Base-by-base conservation (phyloP, 2,888 invertebrate species). In the Pammene aurita region DNA sequence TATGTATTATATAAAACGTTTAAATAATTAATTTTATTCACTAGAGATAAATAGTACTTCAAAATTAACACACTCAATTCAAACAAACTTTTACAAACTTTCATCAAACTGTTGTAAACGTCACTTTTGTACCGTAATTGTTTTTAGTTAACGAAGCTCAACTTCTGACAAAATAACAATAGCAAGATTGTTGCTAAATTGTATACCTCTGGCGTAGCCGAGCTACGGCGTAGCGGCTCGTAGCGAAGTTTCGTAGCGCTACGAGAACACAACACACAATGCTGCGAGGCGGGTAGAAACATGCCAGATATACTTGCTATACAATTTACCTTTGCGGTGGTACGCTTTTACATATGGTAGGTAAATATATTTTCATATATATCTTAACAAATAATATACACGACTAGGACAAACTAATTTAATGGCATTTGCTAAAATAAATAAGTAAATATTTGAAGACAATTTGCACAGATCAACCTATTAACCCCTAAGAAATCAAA, bases 211-310 rank as follows among this genome's bases (percentile, higher is more conserved):
- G 38, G 61, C 62, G 62, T 52, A 62, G 62, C 62, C 16, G 50
- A 10, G 50, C 62, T 52, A 62, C 62, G 62, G 38, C 50, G 62
- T 62, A 62, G 62, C 26, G 26, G 35, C 38, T 62, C 38, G 62
- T 62, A 52, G 62, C 18, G 11, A 61, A 61, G 61, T 61, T 61
- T 50, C 38, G 61, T 61, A 61, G 50, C 52, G 62, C 62, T 62
- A 62, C 41, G 62, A 26, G 18, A 11, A 61, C 48, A 14, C 14
- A 48, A 34, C 34, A 10, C 48, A 41, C 14, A 52, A 60, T 52
- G 58, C 26, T 58, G 58, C 18, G 42, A 44, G 58, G 42, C 26
- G 13, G 7, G n/a, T 42, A 4, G 13, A 13, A 26, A 41, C n/a
- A 5, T 4, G 42, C 57, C 26, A 57, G 13, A 57, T 26, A 26